A percentile compares a stretch with the other conserved stretches of the same genome.
phyloP scores from a whole-genome alignment of 2,113 vertebrate genomes.

The Prunella fulvescens region DNA sequence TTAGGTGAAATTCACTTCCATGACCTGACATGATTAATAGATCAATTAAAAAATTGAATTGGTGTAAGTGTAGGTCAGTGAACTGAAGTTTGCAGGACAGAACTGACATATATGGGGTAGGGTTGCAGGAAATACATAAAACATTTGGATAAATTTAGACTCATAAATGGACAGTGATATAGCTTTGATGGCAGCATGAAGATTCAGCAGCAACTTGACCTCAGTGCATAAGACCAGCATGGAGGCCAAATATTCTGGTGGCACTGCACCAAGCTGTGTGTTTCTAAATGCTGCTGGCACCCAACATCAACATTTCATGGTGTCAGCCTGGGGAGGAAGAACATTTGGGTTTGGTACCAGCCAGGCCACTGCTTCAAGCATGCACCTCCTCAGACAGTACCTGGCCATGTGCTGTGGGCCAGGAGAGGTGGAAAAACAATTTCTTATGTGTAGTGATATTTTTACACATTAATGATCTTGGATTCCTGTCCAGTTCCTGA shows the following conservation, averaged over 20 bases:
- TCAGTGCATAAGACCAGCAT: background rate
- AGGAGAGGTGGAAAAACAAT: background rate
- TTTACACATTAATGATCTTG: background rate
- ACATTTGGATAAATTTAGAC: background rate
- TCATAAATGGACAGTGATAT: background rate
- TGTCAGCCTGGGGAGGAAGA: background rate
- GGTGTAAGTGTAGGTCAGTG: background rate
- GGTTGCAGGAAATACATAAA: background rate
- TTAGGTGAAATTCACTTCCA: background rate
- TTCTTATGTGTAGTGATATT: background rate
- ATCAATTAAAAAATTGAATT: background rate
- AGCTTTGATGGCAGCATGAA: background rate
- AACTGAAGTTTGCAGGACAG: background rate
- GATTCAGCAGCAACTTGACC: background rate
- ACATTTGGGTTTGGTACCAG: background rate
- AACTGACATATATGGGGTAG: background rate
- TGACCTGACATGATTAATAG: background rate
- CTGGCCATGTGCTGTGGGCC: background rate
- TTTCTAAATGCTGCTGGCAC: background rate
- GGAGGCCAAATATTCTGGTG: background rate
- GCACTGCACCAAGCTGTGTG: background rate
- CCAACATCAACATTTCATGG: background rate
- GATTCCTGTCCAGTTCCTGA: background rate
- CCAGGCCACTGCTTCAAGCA: background rate
- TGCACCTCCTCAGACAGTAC: background rate